Evolutionary conservation across 1,140 invertebrate species (phyloP).

Genomic region (Cotesia typhae): DNA sequence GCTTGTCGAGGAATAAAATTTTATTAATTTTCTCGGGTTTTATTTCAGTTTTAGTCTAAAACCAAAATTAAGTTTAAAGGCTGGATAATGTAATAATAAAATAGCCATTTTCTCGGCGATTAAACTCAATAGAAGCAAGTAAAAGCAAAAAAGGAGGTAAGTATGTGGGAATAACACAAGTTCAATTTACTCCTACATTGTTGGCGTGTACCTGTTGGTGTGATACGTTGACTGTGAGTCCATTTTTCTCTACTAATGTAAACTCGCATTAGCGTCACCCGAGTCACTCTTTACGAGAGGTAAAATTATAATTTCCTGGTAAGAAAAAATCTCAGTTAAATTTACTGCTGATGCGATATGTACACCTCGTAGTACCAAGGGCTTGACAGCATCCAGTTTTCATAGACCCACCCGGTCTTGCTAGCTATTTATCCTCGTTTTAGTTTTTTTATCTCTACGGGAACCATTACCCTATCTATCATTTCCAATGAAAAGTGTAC

Average conservation of each 20-base stretch:
- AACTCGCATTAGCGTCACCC: conserved; percentile 59
- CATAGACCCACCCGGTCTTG: neutral
- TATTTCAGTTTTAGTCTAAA: neutral
- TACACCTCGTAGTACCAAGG: conserved; percentile 31
- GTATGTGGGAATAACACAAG: conserved; percentile 18
- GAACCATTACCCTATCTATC: conserved; percentile 27
- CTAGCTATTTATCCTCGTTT: no score
- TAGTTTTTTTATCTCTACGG: neutral
- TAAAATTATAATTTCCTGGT: conserved; percentile 60
- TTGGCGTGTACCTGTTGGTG: neutral
- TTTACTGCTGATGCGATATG: conserved; percentile 55
- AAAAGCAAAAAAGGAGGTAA: no score
- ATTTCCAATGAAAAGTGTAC: conserved; percentile 14
- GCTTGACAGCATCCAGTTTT: conserved; percentile 15
- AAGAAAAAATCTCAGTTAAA: conserved; percentile 53
- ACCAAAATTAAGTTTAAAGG: neutral
- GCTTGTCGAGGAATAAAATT: neutral
- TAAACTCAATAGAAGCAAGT: conserved; percentile 43
- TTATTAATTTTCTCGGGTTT: neutral
- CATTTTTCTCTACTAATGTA: conserved; percentile 63
- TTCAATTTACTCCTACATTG: conserved; percentile 1
- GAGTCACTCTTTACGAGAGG: conserved; percentile 55
- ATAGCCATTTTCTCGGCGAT: conserved; percentile 58
- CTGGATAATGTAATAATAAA: conserved; percentile 15
- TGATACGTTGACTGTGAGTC: conserved; percentile 32